Evolutionary conservation across 2,797 vertebrate genomes (phyloP), one percentile per base, ranked within the genome.

Genomic region (Anisognathus igniventris): DNA sequence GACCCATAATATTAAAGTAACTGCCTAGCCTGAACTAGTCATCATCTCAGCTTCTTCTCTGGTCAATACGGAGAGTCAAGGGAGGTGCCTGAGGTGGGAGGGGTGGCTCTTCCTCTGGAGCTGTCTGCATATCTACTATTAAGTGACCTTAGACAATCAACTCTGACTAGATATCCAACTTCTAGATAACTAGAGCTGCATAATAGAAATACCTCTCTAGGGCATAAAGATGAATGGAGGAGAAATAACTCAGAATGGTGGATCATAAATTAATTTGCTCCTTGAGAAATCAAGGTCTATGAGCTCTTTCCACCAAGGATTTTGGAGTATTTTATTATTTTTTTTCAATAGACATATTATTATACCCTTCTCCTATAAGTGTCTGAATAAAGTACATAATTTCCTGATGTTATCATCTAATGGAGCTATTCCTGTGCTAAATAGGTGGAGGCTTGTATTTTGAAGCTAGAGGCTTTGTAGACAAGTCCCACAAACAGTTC

Each of bases 181-280:
- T 88, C 7, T 33, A 66, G 47, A 18, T 70, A 47, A 72, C 70
- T 75, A 82, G 35, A 64, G 5, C 35, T 90, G 47, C 20, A 22
- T 68, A 44, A 66, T 4, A 81, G 62, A 86, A 79, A 62, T 76
- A 21, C 50, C 16, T 37, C 40, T 82, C 22, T 50, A 89, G 48
- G 40, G 10, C 45, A 91, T 15, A 71, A 51, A 83, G 58, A 80
- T 77, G 64, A 87, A 91, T 33, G 67, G 57, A 87, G 4, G 19
- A 70, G 84, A 85, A 94, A 93, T 90, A 73, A 85, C 76, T 93
- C 61, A 93, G 45, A 70, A 57, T 30, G 8, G 17, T 45, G 30
- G 14, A 53, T 76, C 24, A 73, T 70, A 76, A 81, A 70, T 78
- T 78, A 3, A 79, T 88, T 84, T 64, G 25, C 33, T 5, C 15